Evolutionary conservation across 2,888 invertebrate species (phyloP).

Genomic region (Mantis religiosa): DNA sequence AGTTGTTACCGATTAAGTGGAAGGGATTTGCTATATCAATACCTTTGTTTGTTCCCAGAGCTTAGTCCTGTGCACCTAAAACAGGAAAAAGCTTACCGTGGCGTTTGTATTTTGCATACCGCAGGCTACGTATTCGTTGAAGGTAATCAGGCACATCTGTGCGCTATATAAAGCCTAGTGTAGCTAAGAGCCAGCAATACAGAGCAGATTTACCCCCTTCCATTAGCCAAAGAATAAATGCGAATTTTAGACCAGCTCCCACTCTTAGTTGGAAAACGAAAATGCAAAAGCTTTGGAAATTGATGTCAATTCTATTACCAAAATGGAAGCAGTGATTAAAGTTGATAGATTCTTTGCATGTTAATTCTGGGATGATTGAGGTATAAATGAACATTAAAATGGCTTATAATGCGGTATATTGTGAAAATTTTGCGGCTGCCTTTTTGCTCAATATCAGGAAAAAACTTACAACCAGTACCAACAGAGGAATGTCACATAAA

Average conservation of each 20-base stretch:
- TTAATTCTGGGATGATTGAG: background rate
- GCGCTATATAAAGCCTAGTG: background rate
- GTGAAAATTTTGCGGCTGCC: too few species aligned
- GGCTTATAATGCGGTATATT: too few species aligned
- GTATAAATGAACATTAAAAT: background rate
- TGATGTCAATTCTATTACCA: too few species aligned
- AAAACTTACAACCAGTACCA: too few species aligned
- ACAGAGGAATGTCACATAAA: too few species aligned
- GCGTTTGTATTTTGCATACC: background rate
- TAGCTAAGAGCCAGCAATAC: background rate
- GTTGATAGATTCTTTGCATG: background rate
- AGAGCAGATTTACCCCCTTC: background rate
- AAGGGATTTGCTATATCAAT: background rate
- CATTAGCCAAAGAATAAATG: background rate
- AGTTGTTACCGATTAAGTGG: background rate
- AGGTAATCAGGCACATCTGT: background rate
- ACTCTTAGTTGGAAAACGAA: background rate
- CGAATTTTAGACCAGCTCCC: background rate
- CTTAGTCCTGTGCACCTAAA: background rate
- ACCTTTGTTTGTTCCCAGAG: background rate
- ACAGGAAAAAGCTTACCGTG: background rate
- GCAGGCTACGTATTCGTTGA: background rate
- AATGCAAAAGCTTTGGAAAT: background rate
- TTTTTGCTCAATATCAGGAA: too few species aligned
- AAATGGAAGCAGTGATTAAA: background rate